Base-by-base conservation (phyloP, 2,797 vertebrate species). In the Poeciliopsis gracilis region DNA sequence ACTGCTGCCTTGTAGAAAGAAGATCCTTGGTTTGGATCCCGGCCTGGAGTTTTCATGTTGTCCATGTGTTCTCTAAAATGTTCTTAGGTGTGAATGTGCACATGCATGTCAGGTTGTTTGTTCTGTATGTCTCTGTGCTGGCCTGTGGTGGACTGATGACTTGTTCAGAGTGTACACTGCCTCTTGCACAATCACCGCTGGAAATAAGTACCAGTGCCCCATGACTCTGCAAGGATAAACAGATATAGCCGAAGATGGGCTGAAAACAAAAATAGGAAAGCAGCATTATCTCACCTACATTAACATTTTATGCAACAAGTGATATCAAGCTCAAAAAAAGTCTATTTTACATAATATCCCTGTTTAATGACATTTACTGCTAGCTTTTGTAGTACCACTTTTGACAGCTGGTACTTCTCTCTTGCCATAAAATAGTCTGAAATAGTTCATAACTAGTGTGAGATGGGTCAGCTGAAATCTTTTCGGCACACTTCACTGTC, bases 371-470 rank as follows among this genome's bases (percentile, higher is more conserved):
- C 3, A 41, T n/a, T 43, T 38, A 28, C 49, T 43, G 13, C 25
- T 46, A 4, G 41, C 36, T 75, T 75, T 46, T 38, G 33, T 20
- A 41, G 25, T 28, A 41, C 28, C 2, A 57, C 15, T 28, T 75
- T 41, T 30, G 18, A 28, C 5, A 28, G 41, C 41, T 59, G 30
- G 15, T 28, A 23, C 38, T 23, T 43, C 55, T 75, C 41, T 46
- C 55, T 38, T 74, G 53, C 41, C 53, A 74, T 45, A 23, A 59
- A 57, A 72, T 51, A 59, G 9, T 61, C 53, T 61, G 28, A 75
- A 75, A 45, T 43, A 23, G 55, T 75, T 75, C 30, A 75, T n/a
- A 59, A 3, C 15, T 43, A 76, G 71, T 75, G 55, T 75, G 67
- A 59, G 53, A 75, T 45, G 38, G 73, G 73, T 75, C 73, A 59